Base-by-base conservation (phyloP, 2,888 invertebrate genomes). In the Apoda limacodes region DNA sequence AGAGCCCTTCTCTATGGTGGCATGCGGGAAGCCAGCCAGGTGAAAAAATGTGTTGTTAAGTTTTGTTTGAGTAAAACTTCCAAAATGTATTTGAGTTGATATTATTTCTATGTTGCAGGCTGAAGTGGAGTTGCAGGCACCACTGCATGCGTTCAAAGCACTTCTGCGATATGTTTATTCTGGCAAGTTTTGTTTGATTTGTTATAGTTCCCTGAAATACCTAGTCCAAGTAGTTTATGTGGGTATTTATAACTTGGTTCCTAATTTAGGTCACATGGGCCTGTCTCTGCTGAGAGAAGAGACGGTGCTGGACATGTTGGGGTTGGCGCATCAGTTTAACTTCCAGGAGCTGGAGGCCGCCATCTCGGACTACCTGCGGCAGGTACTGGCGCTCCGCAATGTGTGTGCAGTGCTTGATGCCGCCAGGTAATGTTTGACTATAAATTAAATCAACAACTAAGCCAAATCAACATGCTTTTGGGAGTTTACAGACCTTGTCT, bases 361-460 rank as follows among this genome's bases (percentile, higher is more conserved):
- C 14, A 92, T 99, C 46, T 96, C 96, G 0, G 94, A 97, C 53
- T 96, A 96, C 70, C 80, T 99, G 46, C 87, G 92, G 42, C 92
- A 94, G 59, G 88, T 93, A 53, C 82, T 99, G 34, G 91, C 90
- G 30, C 83, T 93, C 30, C 84, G 88, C 51, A 99, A 98, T 71
- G 94, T 97, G 1, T 98, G 97, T 69, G 85, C 92, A n/a, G 93
- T 99, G 47, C 88, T 95, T 47, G 97, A 98, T 61, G 92, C 95
- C 1, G 95, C 98, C 9, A 86, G 90, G 68, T 82, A n/a, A n/a
- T n/a, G n/a, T n/a, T n/a, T n/a, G n/a, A n/a, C n/a, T n/a, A n/a
- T n/a, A n/a, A n/a, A n/a, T n/a, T n/a, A n/a, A n/a, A n/a, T n/a
- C n/a, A n/a, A n/a, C n/a, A n/a, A n/a, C n/a, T n/a, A n/a, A n/a